These are phyloP conservation scores for Tenodera sinensis DNA, from an alignment of 2,888 invertebrate genomes.

Conservation along the genomic window DNA sequence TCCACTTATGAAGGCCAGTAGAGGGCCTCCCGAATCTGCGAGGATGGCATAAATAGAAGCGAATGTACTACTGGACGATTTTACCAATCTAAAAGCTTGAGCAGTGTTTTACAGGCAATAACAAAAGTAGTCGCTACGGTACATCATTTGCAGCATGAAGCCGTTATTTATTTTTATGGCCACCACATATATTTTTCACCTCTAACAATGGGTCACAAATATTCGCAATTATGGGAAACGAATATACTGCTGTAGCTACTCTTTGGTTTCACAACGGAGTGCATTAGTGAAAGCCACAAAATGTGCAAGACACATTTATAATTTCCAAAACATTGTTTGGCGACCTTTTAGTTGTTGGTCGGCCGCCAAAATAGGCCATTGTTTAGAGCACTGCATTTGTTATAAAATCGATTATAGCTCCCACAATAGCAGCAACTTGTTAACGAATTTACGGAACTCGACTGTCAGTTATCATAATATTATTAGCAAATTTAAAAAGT, in stretches of 20 bases:
- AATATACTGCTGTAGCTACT: neutral
- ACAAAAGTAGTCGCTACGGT: no score
- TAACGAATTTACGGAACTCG: neutral
- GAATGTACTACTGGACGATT: no score
- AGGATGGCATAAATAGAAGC: no score
- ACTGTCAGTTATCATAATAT: neutral
- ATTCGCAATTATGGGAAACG: neutral
- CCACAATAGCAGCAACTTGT: neutral
- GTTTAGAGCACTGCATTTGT: neutral
- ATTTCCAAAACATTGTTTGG: neutral
- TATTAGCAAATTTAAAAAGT: neutral
- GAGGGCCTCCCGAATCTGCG: no score
- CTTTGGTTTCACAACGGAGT: neutral
- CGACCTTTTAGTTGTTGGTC: neutral
- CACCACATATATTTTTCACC: no score
- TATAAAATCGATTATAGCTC: neutral
- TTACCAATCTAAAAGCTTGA: no score
- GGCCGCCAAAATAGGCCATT: neutral
- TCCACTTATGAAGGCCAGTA: no score
- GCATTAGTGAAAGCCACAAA: neutral
- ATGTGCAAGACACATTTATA: neutral
- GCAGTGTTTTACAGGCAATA: no score
- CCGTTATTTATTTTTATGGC: no score
- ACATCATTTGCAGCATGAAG: no score
- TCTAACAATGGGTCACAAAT: neutral